phyloP scores from a whole-genome alignment of 2,113 vertebrate genomes.

The Colossoma macropomum region DNA sequence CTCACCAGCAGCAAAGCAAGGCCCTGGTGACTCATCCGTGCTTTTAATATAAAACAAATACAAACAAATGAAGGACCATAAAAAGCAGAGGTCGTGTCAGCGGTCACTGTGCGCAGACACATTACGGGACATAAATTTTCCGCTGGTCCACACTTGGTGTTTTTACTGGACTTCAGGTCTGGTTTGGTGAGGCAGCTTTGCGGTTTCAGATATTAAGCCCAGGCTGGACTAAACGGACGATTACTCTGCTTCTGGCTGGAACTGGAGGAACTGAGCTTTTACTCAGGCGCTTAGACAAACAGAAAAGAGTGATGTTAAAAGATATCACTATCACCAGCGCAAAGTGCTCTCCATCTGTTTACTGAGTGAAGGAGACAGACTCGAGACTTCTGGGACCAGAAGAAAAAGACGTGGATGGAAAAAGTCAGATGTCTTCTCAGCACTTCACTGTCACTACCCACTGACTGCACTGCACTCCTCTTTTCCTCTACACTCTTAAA shows the following conservation, averaged over 20 bases:
- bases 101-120: conserved; percentile 6
- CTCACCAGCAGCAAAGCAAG: neutral
- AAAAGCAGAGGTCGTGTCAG: conserved; percentile 38
- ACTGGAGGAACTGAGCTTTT: neutral
- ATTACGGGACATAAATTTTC: conserved; percentile 20
- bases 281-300: conserved; percentile 22
- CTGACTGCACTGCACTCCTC: neutral
- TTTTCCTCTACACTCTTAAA: too few species aligned
- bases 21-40: conserved; percentile 26
- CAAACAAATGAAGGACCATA: conserved; percentile 43
- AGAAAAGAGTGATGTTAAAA: conserved; percentile 29
- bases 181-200: neutral
- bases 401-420: neutral
- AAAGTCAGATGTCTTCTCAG: neutral
- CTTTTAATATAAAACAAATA: conserved; percentile 49
- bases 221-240: neutral
- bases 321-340: neutral
- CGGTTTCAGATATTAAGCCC: conserved; percentile 12
- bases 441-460: neutral
- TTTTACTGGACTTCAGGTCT: conserved; percentile 35
- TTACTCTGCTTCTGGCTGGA: neutral
- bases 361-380: neutral
- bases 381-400: neutral
- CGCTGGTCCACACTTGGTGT: conserved; percentile 16
- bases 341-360: conserved; percentile 7